phyloP scores from a whole-genome alignment of 2,113 vertebrate species.

The Glaucomys volans region DNA sequence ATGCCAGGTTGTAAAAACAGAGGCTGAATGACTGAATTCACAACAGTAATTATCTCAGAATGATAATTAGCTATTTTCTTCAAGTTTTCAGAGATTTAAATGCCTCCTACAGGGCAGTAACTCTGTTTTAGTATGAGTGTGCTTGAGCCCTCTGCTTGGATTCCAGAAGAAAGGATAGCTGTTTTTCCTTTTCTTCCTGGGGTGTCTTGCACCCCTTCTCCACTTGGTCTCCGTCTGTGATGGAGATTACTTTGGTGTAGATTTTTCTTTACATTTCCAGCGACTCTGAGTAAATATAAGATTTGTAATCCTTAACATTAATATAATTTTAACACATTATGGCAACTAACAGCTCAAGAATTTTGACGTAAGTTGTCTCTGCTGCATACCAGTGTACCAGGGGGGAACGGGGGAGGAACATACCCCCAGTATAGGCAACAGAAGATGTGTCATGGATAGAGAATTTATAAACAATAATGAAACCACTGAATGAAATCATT shows the following conservation, averaged over 20 bases:
- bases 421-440: not conserved
- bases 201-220: not conserved
- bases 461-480: conserved; percentile 15
- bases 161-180: not conserved
- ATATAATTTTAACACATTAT: not conserved
- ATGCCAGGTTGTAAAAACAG: conserved; percentile 60
- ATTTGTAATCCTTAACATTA: not conserved
- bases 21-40: conserved; percentile 49
- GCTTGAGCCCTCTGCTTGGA: not conserved
- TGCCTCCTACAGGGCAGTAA: not conserved
- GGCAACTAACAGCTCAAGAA: not conserved
- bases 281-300: not conserved
- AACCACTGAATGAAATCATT: not conserved
- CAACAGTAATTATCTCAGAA: conserved; percentile 55
- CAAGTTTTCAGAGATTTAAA: conserved; percentile 26
- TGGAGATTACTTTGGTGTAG: not conserved
- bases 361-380: not conserved
- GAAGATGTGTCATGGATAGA: not conserved
- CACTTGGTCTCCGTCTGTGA: not conserved
- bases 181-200: not conserved
- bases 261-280: not conserved
- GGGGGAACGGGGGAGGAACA: no score
- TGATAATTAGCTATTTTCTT: conserved; percentile 65
- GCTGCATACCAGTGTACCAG: fast-evolving
- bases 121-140: not conserved